Percentiles rank a stretch among this genome's conserved stretches.
Conservation (phyloP, 2,113 vertebrate species). For the Nannobrachium achirus region DNA sequence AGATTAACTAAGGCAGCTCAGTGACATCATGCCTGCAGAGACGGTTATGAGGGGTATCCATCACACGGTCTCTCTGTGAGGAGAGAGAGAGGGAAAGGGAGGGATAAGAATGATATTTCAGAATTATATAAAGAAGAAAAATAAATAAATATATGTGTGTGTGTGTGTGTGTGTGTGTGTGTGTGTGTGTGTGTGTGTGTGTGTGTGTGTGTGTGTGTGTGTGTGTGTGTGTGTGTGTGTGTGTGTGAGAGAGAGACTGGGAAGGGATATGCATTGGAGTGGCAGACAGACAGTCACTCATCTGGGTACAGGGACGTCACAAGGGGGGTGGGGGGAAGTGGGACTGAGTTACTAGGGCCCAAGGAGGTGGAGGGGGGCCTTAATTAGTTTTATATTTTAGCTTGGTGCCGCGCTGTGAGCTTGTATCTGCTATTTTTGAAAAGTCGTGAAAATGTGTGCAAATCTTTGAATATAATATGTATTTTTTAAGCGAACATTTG, state of each 20-base stretch:
- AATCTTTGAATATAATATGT: too few relatives aligned
- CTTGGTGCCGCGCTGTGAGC: too few relatives aligned
- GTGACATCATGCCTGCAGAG: slow-evolving; percentile 69
- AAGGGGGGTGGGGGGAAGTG: too few relatives aligned
- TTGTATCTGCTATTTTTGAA: too few relatives aligned
- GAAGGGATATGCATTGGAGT: slow-evolving; percentile 22
- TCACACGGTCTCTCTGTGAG: slow-evolving; percentile 48
- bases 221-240: neutral
- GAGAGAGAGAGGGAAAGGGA: slow-evolving; percentile 20
- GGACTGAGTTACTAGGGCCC: too few relatives aligned
- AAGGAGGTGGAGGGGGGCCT: too few relatives aligned
- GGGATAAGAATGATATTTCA: slow-evolving; percentile 36
- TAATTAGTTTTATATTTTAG: too few relatives aligned
- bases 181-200: slow-evolving; percentile 22
- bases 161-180: too few relatives aligned
- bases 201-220: neutral
- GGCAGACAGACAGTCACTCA: too few relatives aligned
- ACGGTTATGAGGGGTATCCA: slow-evolving; percentile 67
- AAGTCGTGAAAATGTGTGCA: too few relatives aligned
- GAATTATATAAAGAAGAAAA: slow-evolving; percentile 28
- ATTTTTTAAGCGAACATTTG: too few relatives aligned
- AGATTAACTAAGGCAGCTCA: slow-evolving; percentile 69
- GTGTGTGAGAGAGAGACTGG: neutral
- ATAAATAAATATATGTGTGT: slow-evolving; percentile 30
- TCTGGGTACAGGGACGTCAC: too few relatives aligned